Conservation (phyloP, 2,797 vertebrate species). For the Melanotaenia maccullochi region DNA sequence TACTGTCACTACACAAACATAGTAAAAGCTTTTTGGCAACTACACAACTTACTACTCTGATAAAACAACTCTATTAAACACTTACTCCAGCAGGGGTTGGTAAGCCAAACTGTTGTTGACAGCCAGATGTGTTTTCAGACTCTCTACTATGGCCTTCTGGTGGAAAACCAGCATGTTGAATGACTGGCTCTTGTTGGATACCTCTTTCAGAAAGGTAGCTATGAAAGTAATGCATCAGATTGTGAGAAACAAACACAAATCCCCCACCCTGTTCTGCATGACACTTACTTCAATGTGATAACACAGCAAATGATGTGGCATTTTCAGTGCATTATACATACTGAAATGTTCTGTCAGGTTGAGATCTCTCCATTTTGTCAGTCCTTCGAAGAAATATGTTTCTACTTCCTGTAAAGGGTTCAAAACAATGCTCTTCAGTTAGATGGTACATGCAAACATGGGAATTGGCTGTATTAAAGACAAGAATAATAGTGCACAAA, state of each 20-base stretch:
- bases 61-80: constrained; percentile 26
- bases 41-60: not conserved
- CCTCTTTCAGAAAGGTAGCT: constrained; percentile 92
- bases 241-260: not conserved
- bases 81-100: constrained; percentile 95
- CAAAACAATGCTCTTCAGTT: not conserved
- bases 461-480: no score
- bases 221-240: constrained; percentile 12
- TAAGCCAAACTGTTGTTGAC: constrained; percentile 89
- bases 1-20: not conserved
- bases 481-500: constrained; percentile 63
- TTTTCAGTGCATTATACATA: constrained; percentile 71
- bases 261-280: no score
- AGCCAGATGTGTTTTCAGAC: constrained; percentile 90
- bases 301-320: not conserved
- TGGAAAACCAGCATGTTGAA: constrained; percentile 97
- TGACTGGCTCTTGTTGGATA: constrained; percentile 91
- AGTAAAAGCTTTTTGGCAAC: no score
- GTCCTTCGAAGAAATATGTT: constrained; percentile 94
- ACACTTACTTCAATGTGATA: not conserved
- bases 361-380: constrained; percentile 96
- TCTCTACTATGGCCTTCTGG: constrained; percentile 89
- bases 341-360: constrained; percentile 95
- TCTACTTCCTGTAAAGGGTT: constrained; percentile 89
- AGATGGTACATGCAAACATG: not conserved